Evolutionary conservation across 2,797 vertebrate species (phyloP).

Genomic region (Ataeniobius toweri): DNA sequence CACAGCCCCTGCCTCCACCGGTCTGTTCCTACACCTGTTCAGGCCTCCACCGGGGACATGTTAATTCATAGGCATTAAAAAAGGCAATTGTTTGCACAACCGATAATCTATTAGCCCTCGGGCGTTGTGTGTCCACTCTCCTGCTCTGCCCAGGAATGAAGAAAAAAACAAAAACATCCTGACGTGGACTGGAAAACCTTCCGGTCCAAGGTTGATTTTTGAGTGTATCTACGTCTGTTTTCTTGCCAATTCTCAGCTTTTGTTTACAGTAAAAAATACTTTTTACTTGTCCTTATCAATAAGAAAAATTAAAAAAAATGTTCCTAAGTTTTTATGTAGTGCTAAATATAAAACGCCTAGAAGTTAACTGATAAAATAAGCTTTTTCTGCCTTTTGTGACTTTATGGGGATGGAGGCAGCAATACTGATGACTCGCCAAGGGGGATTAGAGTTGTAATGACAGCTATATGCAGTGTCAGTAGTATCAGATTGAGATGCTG

Average conservation of each 20-base stretch:
- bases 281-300: constrained; percentile 17
- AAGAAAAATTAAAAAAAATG: constrained; percentile 13
- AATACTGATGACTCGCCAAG: constrained; percentile 55
- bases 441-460: constrained; percentile 69
- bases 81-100: constrained; percentile 84
- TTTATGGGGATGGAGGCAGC: constrained; percentile 41
- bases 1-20: constrained; percentile 65
- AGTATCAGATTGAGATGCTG: constrained; percentile 76
- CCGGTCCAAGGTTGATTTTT: constrained; percentile 85
- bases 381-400: constrained; percentile 37
- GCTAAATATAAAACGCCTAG: constrained; percentile 8
- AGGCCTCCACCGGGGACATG: constrained; percentile 80
- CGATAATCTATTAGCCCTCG: constrained; percentile 83
- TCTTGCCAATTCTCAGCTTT: constrained; percentile 36
- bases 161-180: constrained; percentile 48
- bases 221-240: constrained; percentile 75
- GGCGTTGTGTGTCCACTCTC: constrained; percentile 78
- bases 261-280: constrained; percentile 9
- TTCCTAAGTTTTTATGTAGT: background rate
- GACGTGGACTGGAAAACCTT: constrained; percentile 84
- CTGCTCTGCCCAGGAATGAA: constrained; percentile 72
- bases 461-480: constrained; percentile 74
- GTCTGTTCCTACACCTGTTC: constrained; percentile 81
- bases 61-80: constrained; percentile 87
- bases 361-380: constrained; percentile 22